Percentiles rank a stretch among this genome's conserved stretches.
phyloP scores from a whole-genome alignment of 1,140 invertebrate genomes.

The Cherax destructor region DNA sequence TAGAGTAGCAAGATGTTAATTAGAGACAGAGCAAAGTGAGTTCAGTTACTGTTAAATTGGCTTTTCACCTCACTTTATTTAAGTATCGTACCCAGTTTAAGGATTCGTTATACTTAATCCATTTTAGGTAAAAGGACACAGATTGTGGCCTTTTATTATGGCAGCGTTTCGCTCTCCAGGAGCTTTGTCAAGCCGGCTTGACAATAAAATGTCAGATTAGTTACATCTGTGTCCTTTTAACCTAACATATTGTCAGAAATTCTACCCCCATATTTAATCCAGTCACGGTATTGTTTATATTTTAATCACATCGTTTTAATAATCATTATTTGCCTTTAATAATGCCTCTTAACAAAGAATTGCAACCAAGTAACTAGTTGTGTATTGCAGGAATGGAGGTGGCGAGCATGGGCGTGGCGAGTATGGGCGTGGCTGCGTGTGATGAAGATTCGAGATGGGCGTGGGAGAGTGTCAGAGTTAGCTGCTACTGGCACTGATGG shows the following conservation, averaged over 20 bases:
- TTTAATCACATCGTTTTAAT: neutral
- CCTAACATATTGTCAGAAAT: no score
- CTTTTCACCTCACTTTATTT: no score
- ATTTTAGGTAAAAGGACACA: neutral
- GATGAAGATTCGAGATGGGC: constrained; percentile 3
- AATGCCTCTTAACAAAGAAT: no score
- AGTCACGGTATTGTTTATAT: neutral
- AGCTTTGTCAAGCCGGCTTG: no score
- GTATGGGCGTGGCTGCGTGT: constrained; percentile 17
- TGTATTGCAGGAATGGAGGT: constrained; percentile 19
- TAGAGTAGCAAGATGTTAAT: no score
- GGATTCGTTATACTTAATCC: neutral
- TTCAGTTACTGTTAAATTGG: no score
- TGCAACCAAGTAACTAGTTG: neutral
- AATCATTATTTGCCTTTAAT: no score
- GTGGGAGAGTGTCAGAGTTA: constrained; percentile 15
- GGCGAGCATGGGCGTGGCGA: no score
- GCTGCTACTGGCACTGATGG: constrained; percentile 42
- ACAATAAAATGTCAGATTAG: no score
- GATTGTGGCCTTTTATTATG: neutral
- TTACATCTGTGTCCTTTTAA: neutral
- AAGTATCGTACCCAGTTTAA: neutral
- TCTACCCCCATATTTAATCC: neutral
- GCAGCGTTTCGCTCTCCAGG: no score
- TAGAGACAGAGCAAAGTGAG: no score